Percentiles rank a stretch among this genome's conserved stretches.
Conservation (phyloP, 2,797 vertebrate species). For the Pseudochromis fuscus region DNA sequence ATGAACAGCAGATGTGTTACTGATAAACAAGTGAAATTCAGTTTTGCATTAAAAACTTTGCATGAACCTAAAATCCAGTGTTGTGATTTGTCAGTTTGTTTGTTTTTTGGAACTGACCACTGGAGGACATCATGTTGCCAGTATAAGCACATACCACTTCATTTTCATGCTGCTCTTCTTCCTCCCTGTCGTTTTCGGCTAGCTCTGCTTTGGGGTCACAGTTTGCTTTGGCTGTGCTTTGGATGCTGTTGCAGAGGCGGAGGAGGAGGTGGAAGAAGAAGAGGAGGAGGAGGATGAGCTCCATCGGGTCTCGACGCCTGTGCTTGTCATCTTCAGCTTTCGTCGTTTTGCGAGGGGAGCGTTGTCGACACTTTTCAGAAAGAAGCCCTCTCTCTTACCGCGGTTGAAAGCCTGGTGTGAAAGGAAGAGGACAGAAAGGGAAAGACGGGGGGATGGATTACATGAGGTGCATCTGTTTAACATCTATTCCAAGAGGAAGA, state of each 20-base stretch:
- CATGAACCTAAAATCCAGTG: conserved; percentile 30
- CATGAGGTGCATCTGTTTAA: background rate
- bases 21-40: conserved; percentile 21
- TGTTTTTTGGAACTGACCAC: conserved; percentile 33
- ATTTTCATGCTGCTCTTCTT: conserved; percentile 18
- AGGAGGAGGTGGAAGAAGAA: conserved; percentile 87
- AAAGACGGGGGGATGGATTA: background rate
- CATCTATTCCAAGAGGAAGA: background rate
- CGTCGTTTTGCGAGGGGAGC: conserved; percentile 93
- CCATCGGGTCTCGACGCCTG: conserved; percentile 88
- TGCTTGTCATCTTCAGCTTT: conserved; percentile 93
- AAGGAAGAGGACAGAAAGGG: background rate
- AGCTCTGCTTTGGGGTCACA: conserved; percentile 77
- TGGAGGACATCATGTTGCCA: conserved; percentile 36
- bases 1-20: conserved; percentile 21
- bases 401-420: conserved; percentile 90
- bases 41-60: conserved; percentile 28
- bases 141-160: conserved; percentile 30
- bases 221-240: conserved; percentile 79
- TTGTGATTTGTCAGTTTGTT: conserved; percentile 44
- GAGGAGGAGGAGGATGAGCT: conserved; percentile 90
- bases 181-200: conserved; percentile 46
- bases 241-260: conserved; percentile 73
- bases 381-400: conserved; percentile 93
- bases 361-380: conserved; percentile 95